These are phyloP conservation scores for Merodon equestris DNA, from an alignment of 2,888 invertebrate species.

Conservation along the genomic window DNA sequence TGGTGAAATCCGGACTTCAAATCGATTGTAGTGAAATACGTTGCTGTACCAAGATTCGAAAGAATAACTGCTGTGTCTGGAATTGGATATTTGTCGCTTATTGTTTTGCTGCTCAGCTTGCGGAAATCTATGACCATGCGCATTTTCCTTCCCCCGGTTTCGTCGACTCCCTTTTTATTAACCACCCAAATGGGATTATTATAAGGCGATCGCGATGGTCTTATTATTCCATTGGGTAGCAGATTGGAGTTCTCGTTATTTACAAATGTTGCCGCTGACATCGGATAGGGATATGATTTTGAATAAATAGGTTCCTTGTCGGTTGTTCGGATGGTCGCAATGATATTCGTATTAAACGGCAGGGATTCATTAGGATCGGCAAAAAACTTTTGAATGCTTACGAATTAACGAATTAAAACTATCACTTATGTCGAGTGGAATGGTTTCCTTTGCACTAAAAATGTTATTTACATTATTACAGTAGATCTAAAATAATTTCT, in stretches of 20 bases:
- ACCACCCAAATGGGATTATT: slow-evolving; percentile 42
- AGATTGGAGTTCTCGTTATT: slow-evolving; percentile 29
- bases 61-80: slow-evolving; percentile 46
- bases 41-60: slow-evolving; percentile 44
- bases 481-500: slow-evolving; percentile 25
- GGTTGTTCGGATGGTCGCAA: slow-evolving; percentile 39
- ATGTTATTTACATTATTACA: neutral
- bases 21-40: slow-evolving; percentile 57
- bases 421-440: neutral
- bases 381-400: slow-evolving; percentile 12
- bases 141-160: slow-evolving; percentile 22
- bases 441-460: neutral
- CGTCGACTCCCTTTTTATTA: slow-evolving; percentile 45
- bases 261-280: slow-evolving; percentile 32
- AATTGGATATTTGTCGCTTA: slow-evolving; percentile 66
- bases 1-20: slow-evolving; percentile 63
- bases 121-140: slow-evolving; percentile 37
- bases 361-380: slow-evolving; percentile 38
- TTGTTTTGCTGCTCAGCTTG: slow-evolving; percentile 39
- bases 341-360: slow-evolving; percentile 38
- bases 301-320: slow-evolving; percentile 45
- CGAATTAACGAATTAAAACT: slow-evolving; percentile 1
- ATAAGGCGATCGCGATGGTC: slow-evolving; percentile 38
- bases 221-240: slow-evolving; percentile 25
- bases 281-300: slow-evolving; percentile 42